Evolutionary conservation across 1,140 invertebrate genomes (phyloP), one percentile per base, ranked within the genome.

Genomic region (Drosophila rhopaloa): DNA sequence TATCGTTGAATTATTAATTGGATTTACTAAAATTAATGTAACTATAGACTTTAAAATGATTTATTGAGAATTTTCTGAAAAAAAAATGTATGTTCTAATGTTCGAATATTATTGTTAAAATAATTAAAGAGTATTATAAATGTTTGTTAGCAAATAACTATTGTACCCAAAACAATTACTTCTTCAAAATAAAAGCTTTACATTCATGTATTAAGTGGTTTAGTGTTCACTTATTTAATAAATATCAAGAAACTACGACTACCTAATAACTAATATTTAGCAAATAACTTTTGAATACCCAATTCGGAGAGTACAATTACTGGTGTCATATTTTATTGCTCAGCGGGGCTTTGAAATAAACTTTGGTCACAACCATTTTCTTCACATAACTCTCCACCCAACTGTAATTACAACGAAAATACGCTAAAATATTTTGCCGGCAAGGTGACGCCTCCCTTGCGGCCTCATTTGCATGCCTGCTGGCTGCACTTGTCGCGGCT

Each of bases 381-480:
- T 37, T 38, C 10, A 19, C 61, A 68, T 68, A 66, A 68, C 38
- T 68, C 61, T 66, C 9, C 47, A 16, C 47, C 24, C 16, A 37
- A 71, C 68, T 71, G 68, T 58, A 71, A 71, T 71, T 71, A 61
- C 46, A 29, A 24, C 51, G 43, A 59, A 66, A 54, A 55, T 66
- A 66, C 53, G 37, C 19, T 32, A 66, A 78, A 78, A 55, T 73
- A 66, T 62, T 78, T 76, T 29, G 38, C 57, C 51, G 51, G 29
- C 19, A 35, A 27, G 37, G 68, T 43, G 48, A 62, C 74, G 74
- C 74, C 66, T 55, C 67, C 63, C 63, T 70, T 54, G 61, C 74
- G 73, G 77, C 57, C 84, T 84, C 84, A 89, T 89, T 89, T 89
- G 80, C 85, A 89, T 89, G 51, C 58, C 85, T 77, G 38, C 35